phyloP scores from a whole-genome alignment of 2,888 invertebrate species.

The Dicyrtoma fusca region DNA sequence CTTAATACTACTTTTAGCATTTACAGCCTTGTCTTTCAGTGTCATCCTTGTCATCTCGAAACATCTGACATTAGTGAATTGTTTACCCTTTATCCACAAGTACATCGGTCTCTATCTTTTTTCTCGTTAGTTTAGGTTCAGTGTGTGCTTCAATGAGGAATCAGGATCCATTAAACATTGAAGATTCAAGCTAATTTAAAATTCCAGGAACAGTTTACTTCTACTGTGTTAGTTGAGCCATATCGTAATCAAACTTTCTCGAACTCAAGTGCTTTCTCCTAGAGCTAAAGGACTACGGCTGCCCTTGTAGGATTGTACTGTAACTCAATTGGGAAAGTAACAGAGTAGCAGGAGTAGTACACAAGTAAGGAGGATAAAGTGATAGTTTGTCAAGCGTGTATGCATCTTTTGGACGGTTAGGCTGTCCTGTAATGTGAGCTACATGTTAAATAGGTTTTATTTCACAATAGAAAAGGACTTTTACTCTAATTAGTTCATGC shows the following conservation, averaged over 20 bases:
- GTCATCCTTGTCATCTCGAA: slow-evolving; percentile 15
- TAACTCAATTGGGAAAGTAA: too few species aligned
- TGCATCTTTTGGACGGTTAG: too few species aligned
- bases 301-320: too few species aligned
- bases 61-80: slow-evolving; percentile 19
- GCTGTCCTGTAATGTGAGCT: not conserved
- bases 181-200: not conserved
- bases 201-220: not conserved
- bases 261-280: too few species aligned
- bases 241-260: too few species aligned
- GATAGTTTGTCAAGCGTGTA: too few species aligned
- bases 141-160: not conserved
- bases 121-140: too few species aligned
- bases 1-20: not conserved
- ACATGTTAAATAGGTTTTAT: slow-evolving; percentile 4
- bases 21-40: slow-evolving; percentile 2
- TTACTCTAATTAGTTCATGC: slow-evolving; percentile 6
- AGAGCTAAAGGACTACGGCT: too few species aligned
- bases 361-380: not conserved
- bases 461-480: slow-evolving; percentile 9
- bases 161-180: not conserved
- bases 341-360: too few species aligned
- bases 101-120: not conserved
- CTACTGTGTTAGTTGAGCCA: not conserved
- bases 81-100: slow-evolving; percentile 9